phyloP scores from a whole-genome alignment of 2,113 vertebrate genomes.

The Anolis carolinensis region DNA sequence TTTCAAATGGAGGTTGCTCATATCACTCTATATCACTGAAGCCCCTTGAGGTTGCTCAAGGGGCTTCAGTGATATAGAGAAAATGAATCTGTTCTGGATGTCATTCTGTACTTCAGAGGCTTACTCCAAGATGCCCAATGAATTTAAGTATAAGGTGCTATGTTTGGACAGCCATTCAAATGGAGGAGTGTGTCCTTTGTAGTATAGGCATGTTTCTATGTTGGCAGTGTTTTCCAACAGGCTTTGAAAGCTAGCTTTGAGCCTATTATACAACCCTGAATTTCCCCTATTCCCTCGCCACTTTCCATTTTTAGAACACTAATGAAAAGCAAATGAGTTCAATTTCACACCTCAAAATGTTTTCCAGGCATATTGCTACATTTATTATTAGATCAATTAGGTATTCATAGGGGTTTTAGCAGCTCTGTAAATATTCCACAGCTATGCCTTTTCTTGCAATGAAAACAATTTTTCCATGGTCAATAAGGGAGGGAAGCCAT shows the following conservation, averaged over 20 bases:
- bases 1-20: neutral
- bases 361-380: neutral
- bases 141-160: no score
- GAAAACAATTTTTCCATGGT: slow-evolving; percentile 19
- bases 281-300: neutral
- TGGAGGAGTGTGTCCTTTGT: neutral
- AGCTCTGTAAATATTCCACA: slow-evolving; percentile 15
- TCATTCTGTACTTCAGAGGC: neutral
- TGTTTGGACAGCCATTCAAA: neutral
- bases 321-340: neutral
- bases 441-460: slow-evolving; percentile 8
- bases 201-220: neutral
- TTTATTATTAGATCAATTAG: slow-evolving; percentile 21
- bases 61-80: neutral
- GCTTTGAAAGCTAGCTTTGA: neutral
- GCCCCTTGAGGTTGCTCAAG: no score
- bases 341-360: neutral
- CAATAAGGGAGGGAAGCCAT: slow-evolving; percentile 27
- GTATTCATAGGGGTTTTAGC: neutral
- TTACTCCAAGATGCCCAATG: no score
- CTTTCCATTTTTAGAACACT: neutral
- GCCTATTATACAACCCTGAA: neutral
- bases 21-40: no score
- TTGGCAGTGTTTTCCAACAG: neutral
- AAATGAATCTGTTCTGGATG: neutral